phyloP scores from a whole-genome alignment of 1,140 invertebrate genomes.

The Ips nitidus region DNA sequence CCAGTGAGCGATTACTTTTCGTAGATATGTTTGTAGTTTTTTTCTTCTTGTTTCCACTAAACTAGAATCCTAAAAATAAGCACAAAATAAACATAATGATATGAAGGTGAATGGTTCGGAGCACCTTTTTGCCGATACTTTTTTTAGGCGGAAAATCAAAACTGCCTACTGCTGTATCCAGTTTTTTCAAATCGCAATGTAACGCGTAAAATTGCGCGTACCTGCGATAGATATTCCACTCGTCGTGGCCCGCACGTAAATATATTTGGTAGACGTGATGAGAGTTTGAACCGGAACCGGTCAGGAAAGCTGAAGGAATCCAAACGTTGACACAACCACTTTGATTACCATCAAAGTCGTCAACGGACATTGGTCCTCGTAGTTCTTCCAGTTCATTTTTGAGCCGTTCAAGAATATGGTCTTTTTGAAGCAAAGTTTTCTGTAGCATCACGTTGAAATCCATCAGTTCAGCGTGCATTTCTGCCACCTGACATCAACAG shows the following conservation, averaged over 20 bases:
- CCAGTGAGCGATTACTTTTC: constrained; percentile 73
- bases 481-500: constrained; percentile 70
- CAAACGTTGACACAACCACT: constrained; percentile 72
- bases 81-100: neutral
- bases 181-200: constrained; percentile 79
- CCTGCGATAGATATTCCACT: constrained; percentile 92
- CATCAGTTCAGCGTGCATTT: constrained; percentile 95
- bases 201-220: constrained; percentile 88
- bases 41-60: constrained; percentile 78
- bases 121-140: constrained; percentile 83
- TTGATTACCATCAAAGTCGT: constrained; percentile 50
- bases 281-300: constrained; percentile 65
- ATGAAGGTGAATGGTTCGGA: constrained; percentile 1
- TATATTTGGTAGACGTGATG: constrained; percentile 92
- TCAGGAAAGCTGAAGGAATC: constrained; percentile 88
- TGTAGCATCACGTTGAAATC: constrained; percentile 80
- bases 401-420: constrained; percentile 64
- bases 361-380: constrained; percentile 63
- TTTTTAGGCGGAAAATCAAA: constrained; percentile 96
- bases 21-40: constrained; percentile 76
- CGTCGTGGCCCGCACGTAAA: constrained; percentile 79
- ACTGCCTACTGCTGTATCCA: constrained; percentile 71
- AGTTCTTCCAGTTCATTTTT: constrained; percentile 69
- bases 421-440: constrained; percentile 59
- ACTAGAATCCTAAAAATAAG: constrained; percentile 67